These are phyloP conservation scores for Malurus splendens DNA, from an alignment of 2,797 vertebrate genomes.

Conservation along the genomic window DNA sequence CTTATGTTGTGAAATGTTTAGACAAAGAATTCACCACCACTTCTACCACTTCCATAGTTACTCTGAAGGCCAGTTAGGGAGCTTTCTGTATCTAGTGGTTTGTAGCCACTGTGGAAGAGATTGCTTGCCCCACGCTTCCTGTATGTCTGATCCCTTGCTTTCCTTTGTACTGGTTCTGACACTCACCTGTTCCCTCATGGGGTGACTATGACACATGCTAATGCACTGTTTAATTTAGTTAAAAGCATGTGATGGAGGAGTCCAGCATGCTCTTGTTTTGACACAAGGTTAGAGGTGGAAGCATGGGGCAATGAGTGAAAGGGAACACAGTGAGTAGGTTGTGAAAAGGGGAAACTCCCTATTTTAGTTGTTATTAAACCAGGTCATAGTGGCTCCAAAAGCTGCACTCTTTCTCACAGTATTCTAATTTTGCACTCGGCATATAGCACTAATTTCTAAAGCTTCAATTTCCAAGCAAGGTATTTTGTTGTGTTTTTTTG, in stretches of 20 bases:
- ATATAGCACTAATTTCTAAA: background rate
- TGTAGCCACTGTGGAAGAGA: background rate
- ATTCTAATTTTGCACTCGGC: background rate
- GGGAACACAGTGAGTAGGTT: background rate
- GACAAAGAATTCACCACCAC: background rate
- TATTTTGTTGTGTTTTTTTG: background rate
- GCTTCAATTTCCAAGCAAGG: background rate
- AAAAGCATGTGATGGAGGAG: background rate
- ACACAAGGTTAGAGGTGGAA: background rate
- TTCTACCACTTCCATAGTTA: background rate
- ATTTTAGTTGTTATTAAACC: fast-evolving
- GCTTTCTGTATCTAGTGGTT: background rate
- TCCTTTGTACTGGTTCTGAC: background rate
- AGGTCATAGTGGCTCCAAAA: background rate
- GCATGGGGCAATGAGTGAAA: background rate
- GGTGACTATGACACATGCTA: background rate
- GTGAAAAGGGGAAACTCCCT: background rate
- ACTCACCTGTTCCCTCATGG: background rate
- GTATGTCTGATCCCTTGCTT: background rate
- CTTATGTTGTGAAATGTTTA: background rate
- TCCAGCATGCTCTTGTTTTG: background rate
- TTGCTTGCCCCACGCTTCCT: background rate
- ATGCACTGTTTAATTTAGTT: background rate
- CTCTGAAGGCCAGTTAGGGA: background rate
- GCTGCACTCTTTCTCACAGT: background rate